Base-by-base conservation (phyloP, 2,888 invertebrate genomes). In the Rhopalosiphum nymphaeae region DNA sequence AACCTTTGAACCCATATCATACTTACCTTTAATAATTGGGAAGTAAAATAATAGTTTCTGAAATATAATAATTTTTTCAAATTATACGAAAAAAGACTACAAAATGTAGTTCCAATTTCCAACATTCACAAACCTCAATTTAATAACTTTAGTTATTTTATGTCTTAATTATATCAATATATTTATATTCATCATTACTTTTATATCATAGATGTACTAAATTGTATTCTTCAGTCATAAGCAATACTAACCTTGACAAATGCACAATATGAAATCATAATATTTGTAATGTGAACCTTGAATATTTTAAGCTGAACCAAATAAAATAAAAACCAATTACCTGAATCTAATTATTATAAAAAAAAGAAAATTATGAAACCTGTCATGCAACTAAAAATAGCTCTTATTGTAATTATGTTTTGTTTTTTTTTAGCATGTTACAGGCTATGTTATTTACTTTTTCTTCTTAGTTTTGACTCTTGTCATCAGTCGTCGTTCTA, bases 241-340 rank as follows among this genome's bases (percentile, higher is more conserved):
- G 86, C 94, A 94, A 94, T 94, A 94, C 94, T 91, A 94, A 94
- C 94, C 94, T 94, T 94, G 86, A 86, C n/a, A 91, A 94, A 94
- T 29, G 90, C 94, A 94, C 42, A 94, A 91, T 61, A 91, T 86
- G 49, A 94, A 94, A 86, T 84, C 86, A 91, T 91, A 94, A 86
- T 89, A 92, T 61, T 87, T 94, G 53, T 87, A 87, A 94, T 67
- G 42, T 91, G 90, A 94, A 53, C 92, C 42, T 94, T 11, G 26
- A 94, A 57, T 85, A 85, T 49, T 90, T 94, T 91, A 94, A 94
- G 91, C 94, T 86, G 61, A 94, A 93, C 86, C 91, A 93, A 92
- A 92, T 92, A 88, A 92, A 42, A 61, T 86, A 91, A 88, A 91
- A 90, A 94, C 94, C 94, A 94, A 94, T 91, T 94, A 91, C 94